Conservation (phyloP, 1,140 invertebrate genomes). For the Leucophenga varia region DNA sequence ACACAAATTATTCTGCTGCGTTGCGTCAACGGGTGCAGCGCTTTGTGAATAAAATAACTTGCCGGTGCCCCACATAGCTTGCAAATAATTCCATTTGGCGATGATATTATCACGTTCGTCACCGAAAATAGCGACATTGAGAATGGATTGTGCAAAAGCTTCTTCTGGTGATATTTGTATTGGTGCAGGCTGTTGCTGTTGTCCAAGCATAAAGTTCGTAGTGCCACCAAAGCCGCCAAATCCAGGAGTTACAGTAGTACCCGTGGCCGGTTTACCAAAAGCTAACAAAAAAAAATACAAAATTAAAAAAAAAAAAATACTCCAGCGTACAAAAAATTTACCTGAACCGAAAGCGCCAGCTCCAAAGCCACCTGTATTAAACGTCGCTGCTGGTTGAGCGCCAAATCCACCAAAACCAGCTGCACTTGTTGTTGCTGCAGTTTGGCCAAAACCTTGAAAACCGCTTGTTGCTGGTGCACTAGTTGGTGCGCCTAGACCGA, state of each 20-base stretch:
- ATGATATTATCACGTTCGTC: constrained; percentile 90
- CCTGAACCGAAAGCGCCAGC: constrained; percentile 34
- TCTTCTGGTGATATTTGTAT: constrained; percentile 66
- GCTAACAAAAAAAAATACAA: constrained; percentile 21
- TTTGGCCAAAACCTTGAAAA: constrained; percentile 63
- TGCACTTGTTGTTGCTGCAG: constrained; percentile 49
- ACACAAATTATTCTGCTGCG: constrained; percentile 86
- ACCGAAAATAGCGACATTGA: constrained; percentile 83
- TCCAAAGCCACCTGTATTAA: constrained; percentile 60
- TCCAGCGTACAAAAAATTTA: constrained; percentile 17
- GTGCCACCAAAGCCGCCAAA: constrained; percentile 60
- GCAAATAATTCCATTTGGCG: constrained; percentile 90
- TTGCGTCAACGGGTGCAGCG: constrained; percentile 74
- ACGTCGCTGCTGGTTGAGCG: constrained; percentile 26
- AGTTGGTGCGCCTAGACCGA: constrained; percentile 21
- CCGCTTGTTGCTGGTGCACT: constrained; percentile 46
- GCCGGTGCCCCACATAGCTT: constrained; percentile 85
- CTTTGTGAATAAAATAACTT: constrained; percentile 77
- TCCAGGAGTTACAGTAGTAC: constrained; percentile 48
- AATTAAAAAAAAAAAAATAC: constrained; percentile 11
- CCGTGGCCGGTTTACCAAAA: constrained; percentile 42
- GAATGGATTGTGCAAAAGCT: constrained; percentile 75
- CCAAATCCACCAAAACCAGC: constrained; percentile 60
- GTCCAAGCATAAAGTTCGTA: constrained; percentile 54
- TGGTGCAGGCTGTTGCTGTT: constrained; percentile 62